These are phyloP conservation scores for Drosophila pandora DNA, from an alignment of 1,140 invertebrate genomes.

Conservation along the genomic window DNA sequence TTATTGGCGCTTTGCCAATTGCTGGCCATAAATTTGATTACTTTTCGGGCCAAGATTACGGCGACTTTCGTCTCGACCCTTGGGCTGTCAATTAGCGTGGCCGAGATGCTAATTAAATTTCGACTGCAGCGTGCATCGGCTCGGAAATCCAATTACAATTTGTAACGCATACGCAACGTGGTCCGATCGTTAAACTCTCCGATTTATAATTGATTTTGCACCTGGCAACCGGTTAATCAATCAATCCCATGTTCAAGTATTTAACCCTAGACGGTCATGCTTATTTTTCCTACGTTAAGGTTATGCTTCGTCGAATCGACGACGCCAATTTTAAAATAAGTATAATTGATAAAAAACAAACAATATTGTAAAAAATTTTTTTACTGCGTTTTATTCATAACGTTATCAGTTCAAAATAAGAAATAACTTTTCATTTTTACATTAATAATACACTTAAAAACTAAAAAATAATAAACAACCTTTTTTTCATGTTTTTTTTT, in stretches of 20 bases:
- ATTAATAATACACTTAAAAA: too few species aligned
- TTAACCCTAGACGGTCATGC: too few species aligned
- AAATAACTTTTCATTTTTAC: too few species aligned
- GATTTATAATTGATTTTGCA: slow-evolving; percentile 37
- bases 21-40: slow-evolving; percentile 76
- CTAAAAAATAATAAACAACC: too few species aligned
- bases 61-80: slow-evolving; percentile 4
- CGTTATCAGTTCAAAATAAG: too few species aligned
- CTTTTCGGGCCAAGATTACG: slow-evolving; percentile 51
- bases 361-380: too few species aligned
- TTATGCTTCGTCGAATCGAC: too few species aligned
- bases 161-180: slow-evolving; percentile 43
- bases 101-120: slow-evolving; percentile 59
- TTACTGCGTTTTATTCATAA: too few species aligned
- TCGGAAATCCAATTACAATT: slow-evolving; percentile 14
- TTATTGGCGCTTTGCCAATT: slow-evolving; percentile 74
- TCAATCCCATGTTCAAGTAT: slow-evolving; percentile 16
- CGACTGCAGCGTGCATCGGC: slow-evolving; percentile 12
- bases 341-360: too few species aligned
- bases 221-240: slow-evolving; percentile 22
- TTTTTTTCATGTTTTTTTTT: too few species aligned
- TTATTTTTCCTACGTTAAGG: too few species aligned
- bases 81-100: slow-evolving; percentile 60
- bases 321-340: too few species aligned
- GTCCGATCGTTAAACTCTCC: slow-evolving; percentile 7